These are phyloP conservation scores for Lucilia sericata DNA, from an alignment of 1,140 invertebrate species.

Conservation along the genomic window DNA sequence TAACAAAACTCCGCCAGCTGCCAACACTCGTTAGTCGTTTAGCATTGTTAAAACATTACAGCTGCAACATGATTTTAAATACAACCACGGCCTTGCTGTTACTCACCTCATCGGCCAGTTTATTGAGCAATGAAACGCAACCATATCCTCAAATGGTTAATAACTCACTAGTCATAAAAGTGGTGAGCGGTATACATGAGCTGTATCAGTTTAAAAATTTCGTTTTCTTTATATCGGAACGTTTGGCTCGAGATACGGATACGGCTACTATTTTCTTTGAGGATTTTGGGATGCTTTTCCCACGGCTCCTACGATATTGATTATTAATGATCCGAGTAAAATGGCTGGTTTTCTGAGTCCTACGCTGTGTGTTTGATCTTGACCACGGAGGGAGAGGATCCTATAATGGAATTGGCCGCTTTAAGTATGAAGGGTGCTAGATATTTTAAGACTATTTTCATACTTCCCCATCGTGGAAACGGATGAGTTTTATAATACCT, in stretches of 20 bases:
- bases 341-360: constrained; percentile 58
- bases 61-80: background rate
- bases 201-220: constrained; percentile 59
- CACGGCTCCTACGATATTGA: constrained; percentile 51
- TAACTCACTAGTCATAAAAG: constrained; percentile 53
- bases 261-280: constrained; percentile 52
- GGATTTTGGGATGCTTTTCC: constrained; percentile 55
- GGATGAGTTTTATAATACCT: constrained; percentile 45
- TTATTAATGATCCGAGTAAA: constrained; percentile 39
- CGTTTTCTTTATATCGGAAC: constrained; percentile 60
- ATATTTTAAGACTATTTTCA: constrained; percentile 58
- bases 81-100: background rate
- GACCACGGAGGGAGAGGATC: constrained; percentile 56
- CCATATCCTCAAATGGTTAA: constrained; percentile 48
- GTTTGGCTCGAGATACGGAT: constrained; percentile 50
- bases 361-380: constrained; percentile 55
- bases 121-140: background rate
- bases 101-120: background rate
- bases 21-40: background rate
- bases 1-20: too few relatives aligned
- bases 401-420: constrained; percentile 60
- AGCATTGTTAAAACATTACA: background rate
- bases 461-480: constrained; percentile 52
- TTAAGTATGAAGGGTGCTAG: constrained; percentile 50
- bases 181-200: constrained; percentile 51